phyloP scores from a whole-genome alignment of 2,888 invertebrate genomes.

The Caenorhabditis virilis region DNA sequence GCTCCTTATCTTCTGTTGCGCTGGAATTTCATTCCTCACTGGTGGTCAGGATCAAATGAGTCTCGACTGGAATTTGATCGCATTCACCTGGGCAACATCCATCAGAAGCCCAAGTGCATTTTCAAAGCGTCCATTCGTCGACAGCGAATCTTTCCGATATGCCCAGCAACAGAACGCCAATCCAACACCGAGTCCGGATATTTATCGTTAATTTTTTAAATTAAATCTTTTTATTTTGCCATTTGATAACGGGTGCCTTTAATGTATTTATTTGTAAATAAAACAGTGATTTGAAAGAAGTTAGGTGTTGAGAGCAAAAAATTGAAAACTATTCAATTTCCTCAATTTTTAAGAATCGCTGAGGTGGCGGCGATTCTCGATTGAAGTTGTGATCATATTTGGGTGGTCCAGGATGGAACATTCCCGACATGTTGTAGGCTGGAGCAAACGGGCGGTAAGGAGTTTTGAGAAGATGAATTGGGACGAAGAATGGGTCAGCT shows the following conservation, averaged over 20 bases:
- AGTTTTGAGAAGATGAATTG: slow-evolving; percentile 41
- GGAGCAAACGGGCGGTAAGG: slow-evolving; percentile 40
- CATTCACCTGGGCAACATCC: slow-evolving; percentile 47
- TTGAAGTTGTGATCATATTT: slow-evolving; percentile 29
- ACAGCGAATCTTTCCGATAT: slow-evolving; percentile 50
- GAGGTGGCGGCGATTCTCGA: slow-evolving; percentile 30
- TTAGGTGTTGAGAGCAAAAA: background rate
- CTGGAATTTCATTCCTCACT: slow-evolving; percentile 38
- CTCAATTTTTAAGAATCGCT: slow-evolving; percentile 41
- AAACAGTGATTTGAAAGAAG: background rate
- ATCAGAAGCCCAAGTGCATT: slow-evolving; percentile 26
- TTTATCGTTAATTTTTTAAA: slow-evolving; percentile 7
- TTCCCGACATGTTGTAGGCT: slow-evolving; percentile 15
- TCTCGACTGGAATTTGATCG: slow-evolving; percentile 56
- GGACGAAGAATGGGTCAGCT: slow-evolving; percentile 31
- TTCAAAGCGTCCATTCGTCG: slow-evolving; percentile 43
- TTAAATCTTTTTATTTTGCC: background rate
- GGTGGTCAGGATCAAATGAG: slow-evolving; percentile 57
- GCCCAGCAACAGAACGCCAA: slow-evolving; percentile 44
- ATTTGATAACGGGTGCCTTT: background rate
- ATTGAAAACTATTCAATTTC: slow-evolving; percentile 27
- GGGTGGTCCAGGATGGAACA: slow-evolving; percentile 28
- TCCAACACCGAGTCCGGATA: slow-evolving; percentile 33
- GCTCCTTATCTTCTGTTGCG: slow-evolving; percentile 35
- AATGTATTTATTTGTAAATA: background rate